Base-by-base conservation (phyloP, 53 echinoderm and acorn worm genomes). In the Glandiceps talaboti region DNA sequence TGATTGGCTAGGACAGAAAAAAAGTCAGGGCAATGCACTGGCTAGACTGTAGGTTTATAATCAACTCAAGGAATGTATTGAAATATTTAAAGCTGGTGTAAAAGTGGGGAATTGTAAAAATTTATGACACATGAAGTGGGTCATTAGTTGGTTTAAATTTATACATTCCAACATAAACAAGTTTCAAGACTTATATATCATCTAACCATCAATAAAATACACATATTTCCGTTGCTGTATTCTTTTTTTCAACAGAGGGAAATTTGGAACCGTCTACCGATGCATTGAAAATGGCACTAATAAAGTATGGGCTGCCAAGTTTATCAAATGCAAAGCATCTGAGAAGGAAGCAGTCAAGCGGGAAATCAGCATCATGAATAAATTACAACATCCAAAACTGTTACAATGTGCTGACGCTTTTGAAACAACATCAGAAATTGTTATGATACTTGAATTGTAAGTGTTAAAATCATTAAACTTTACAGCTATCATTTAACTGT, bases 381-480 rank as follows among this genome's bases (percentile, higher is more conserved):
- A 86, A 33, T 81, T 97, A 30, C 81, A 93, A 31, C 97, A 97
- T 32, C 83, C 84, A 0, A 87, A 90, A 26, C 74, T 97, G 29
- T 83, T 97, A 75, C 81, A 84, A n/a, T 93, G 93, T 76, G 73
- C 87, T 31, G 97, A 91, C 32, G 97, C 91, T 1, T 97, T 90
- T 72, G 93, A 97, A 79, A 84, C 84, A 1, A 26, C 82, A 1
- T 81, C 88, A 45, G 82, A 89, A 33, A 86, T 93, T 32, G 81
- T 87, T 31, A 87, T 97, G 91, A 81, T 97, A 26, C 83, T 91
- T 27, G 97, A 97, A 77, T 91, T 85, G 95, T 94, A 76, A 85
- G 85, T 88, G 29, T 6, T 33, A 14, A 45, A 45, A 12, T 45
- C n/a, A n/a, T n/a, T 12, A 45, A 45, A 45, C 20, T 45, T 45